Evolutionary conservation across 2,888 invertebrate species (phyloP).

Genomic region (Trichopria drosophilae): DNA sequence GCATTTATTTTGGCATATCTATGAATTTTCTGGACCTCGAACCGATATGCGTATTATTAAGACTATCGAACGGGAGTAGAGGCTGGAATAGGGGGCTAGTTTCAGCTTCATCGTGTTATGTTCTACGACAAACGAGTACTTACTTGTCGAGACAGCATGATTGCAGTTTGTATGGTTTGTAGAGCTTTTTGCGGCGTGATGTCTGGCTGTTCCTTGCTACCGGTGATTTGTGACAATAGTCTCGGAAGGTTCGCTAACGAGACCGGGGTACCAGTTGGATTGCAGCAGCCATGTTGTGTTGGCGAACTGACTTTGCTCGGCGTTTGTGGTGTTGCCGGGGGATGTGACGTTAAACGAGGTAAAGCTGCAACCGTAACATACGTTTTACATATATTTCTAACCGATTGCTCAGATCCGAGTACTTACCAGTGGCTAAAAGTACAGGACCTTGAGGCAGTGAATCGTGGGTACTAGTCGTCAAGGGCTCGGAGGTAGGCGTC

Average conservation of each 20-base stretch:
- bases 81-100: too few relatives aligned
- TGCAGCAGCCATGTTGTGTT: conserved; percentile 51
- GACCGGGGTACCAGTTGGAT: conserved; percentile 59
- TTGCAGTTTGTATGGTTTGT: conserved; percentile 62
- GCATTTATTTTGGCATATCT: too few relatives aligned
- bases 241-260: conserved; percentile 61
- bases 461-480: conserved; percentile 59
- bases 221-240: conserved; percentile 61
- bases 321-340: conserved; percentile 54
- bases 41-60: too few relatives aligned
- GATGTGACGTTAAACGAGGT: conserved; percentile 67
- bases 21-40: too few relatives aligned
- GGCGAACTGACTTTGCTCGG: conserved; percentile 52
- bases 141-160: conserved; percentile 56
- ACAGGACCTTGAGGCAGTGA: conserved; percentile 65
- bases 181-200: conserved; percentile 63
- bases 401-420: neutral
- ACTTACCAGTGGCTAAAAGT: conserved; percentile 63
- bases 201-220: conserved; percentile 60
- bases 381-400: neutral
- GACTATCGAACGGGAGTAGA: too few relatives aligned
- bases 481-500: conserved; percentile 82
- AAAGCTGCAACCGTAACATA: conserved; percentile 58
- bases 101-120: too few relatives aligned
- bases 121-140: conserved; percentile 27